These are phyloP conservation scores for Chironomus striatipennis DNA, from an alignment of 1,140 invertebrate genomes.

Conservation along the genomic window DNA sequence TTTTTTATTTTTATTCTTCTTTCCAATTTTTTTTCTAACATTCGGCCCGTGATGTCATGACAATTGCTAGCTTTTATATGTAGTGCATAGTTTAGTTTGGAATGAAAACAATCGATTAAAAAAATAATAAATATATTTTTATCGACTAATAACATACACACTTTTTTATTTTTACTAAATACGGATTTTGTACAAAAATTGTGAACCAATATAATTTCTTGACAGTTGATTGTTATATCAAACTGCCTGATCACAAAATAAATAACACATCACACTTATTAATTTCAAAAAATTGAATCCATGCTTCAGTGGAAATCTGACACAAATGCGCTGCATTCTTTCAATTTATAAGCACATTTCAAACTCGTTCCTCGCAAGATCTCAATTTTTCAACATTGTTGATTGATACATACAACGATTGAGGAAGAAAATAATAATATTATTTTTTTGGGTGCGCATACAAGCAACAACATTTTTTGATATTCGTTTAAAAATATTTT, in stretches of 20 bases:
- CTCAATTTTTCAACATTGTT: background rate
- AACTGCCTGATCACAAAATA: too few relatives aligned
- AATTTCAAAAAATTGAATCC: too few relatives aligned
- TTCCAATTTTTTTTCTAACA: background rate
- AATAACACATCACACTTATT: too few relatives aligned
- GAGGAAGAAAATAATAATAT: background rate
- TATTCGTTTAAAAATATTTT: background rate
- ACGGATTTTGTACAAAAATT: too few relatives aligned
- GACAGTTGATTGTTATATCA: too few relatives aligned
- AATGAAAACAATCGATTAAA: background rate
- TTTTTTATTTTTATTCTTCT: background rate
- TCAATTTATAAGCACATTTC: background rate
- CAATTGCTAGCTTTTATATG: background rate
- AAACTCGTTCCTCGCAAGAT: background rate
- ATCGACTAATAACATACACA: too few relatives aligned
- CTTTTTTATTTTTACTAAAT: too few relatives aligned
- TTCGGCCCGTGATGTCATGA: background rate
- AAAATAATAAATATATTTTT: background rate
- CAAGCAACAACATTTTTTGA: background rate
- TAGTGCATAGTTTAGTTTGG: too few relatives aligned
- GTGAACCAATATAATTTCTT: too few relatives aligned
- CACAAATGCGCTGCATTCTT: too few relatives aligned
- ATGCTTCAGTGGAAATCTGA: too few relatives aligned
- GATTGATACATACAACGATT: conserved; percentile 7
- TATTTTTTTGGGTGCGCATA: conserved; percentile 4